Base-by-base conservation (phyloP, 2,113 vertebrate species). In the Cheirogaleus medius region DNA sequence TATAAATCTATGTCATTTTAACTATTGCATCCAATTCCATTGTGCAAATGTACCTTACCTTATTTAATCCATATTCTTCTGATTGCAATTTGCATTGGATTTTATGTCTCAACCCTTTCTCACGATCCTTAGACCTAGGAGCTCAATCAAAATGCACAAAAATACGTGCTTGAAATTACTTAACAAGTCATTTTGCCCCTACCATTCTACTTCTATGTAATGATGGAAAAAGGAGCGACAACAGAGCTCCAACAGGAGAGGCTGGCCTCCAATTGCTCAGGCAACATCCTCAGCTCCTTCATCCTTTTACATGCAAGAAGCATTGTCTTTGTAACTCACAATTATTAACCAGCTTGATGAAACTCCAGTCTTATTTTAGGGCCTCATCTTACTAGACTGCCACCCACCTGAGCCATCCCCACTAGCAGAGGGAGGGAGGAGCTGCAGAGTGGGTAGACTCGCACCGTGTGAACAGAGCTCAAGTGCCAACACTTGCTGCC, bases 111-210 rank as follows among this genome's bases (percentile, higher is more conserved):
- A 3, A 1, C 8, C 34, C 27, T 71, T 11, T 74, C 56, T 49
- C 7, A 44, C 0, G 0, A 21, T 44, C 27, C 47, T 83, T 80
- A 60, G 71, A 56, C 21, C 42, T 68, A 56, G 11, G 42, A 64
- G 37, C 17, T 91, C 87, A 58, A 44, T 49, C 20, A 44, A 96
- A 93, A 89, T 6, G n/a, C 91, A 66, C 90, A 18, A 47, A 86
- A 95, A 83, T 8, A 56, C 5, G 15, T 56, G 56, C 23, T 87
- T 68, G 6, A 39, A 86, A 64, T 74, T 32, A 39, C 23, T 85
- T 66, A 74, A 54, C 47, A 80, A 71, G 86, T 93, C 54, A 32
- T 77, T 76, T 88, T 54, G 60, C 23, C 39, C 37, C 37, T 85
- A 34, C 17, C 5, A 13, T 91, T 93, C 49, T 71, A 60, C 63